phyloP scores from a whole-genome alignment of 2,797 vertebrate genomes.

The Chaenodraco wilsoni region DNA sequence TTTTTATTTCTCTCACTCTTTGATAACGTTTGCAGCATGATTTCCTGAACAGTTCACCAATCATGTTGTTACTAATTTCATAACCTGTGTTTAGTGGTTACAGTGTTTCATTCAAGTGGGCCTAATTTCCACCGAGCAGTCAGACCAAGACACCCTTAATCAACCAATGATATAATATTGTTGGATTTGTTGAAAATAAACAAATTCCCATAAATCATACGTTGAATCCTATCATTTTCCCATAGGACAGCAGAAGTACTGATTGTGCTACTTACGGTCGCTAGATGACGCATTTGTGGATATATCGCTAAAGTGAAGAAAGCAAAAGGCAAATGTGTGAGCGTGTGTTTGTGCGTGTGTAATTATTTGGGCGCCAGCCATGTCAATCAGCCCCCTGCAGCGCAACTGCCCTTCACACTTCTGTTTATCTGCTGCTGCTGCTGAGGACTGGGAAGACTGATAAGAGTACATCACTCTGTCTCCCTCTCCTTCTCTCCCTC shows the following conservation, averaged over 20 bases:
- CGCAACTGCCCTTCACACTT: constrained; percentile 83
- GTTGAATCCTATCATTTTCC: constrained; percentile 13
- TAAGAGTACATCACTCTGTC: constrained; percentile 78
- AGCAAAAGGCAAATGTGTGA: constrained; percentile 51
- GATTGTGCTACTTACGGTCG: constrained; percentile 40
- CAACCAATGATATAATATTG: neutral
- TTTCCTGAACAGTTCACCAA: neutral
- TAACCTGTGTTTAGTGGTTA: neutral
- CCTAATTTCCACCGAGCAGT: neutral
- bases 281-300: constrained; percentile 47
- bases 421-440: constrained; percentile 81
- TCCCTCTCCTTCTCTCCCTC: constrained; percentile 34
- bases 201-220: constrained; percentile 26
- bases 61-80: neutral
- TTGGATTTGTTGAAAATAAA: constrained; percentile 26
- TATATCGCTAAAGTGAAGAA: constrained; percentile 57
- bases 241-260: constrained; percentile 21
- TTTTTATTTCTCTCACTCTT: neutral
- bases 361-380: constrained; percentile 80
- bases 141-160: neutral
- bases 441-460: constrained; percentile 82
- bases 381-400: constrained; percentile 84
- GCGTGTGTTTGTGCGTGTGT: constrained; percentile 56
- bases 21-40: neutral
- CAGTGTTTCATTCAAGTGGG: neutral